Base-by-base conservation (phyloP, 2,113 vertebrate species). In the Ptychochromis oligacanthus region DNA sequence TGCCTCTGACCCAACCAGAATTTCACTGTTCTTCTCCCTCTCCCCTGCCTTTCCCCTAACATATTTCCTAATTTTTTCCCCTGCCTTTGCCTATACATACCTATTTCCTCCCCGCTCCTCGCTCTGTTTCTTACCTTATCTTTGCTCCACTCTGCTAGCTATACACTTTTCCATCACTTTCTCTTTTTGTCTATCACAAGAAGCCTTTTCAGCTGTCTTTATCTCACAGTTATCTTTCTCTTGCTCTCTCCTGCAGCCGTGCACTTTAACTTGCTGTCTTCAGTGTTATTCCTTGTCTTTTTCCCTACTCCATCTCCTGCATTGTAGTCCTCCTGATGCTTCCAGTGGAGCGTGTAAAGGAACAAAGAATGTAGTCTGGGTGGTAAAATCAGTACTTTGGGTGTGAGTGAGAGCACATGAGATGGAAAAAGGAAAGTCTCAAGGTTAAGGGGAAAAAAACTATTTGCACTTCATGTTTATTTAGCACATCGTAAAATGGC, bases 381-480 rank as follows among this genome's bases (percentile, higher is more conserved):
- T 84, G 85, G 88, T 83, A 89, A 87, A 92, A 94, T 86, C 79
- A 75, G 80, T 75, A 83, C 62, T 84, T 79, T 75, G 49, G 77
- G 40, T 57, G 54, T 81, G 60, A 88, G 55, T n/a, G 72, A 91
- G 72, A 79, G 22, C 31, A 74, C 52, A 75, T 79, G 70, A 80
- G 54, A 61, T 13, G 36, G 22, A 79, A 34, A 12, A 59, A 52
- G 28, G 38, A 56, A 62, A 65, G 22, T 20, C 8, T 43, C 24
- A n/a, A 38, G 43, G 56, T 79, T 79, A 18, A 12, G 43, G 40
- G 20, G 57, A 22, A 54, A 54, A 56, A 31, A 54, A 65, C 72
- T 52, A 8, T 9, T 75, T 87, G 54, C 34, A 56, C 20, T 18
- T 15, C 17, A 58, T 80, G 54, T 64, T 79, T 72, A 49, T 83